Conservation (phyloP, 2,113 vertebrate species). For the Phainopepla nitens region DNA sequence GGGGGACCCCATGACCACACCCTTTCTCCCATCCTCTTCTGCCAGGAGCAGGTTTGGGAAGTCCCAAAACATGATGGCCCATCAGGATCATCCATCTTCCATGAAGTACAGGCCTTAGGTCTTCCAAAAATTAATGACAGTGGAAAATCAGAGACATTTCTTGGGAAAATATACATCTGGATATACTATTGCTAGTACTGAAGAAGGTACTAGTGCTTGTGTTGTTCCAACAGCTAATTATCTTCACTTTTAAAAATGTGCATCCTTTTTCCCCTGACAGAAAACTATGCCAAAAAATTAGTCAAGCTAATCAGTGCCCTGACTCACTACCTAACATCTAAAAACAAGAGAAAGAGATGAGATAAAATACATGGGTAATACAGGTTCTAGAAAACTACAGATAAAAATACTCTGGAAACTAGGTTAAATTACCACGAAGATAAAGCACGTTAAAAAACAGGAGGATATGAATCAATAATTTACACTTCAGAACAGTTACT, state of each 20-base stretch:
- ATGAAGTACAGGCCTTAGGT: fast-evolving
- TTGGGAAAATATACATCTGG: background rate
- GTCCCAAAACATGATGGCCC: background rate
- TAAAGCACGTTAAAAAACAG: constrained; percentile 13
- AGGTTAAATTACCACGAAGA: constrained; percentile 23
- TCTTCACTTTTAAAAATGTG: background rate
- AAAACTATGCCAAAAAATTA: constrained; percentile 22
- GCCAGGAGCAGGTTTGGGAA: background rate
- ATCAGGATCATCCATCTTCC: background rate
- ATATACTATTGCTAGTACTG: background rate
- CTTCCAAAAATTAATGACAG: background rate
- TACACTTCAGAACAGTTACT: constrained; percentile 2
- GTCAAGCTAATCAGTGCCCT: constrained; percentile 21
- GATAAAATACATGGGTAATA: background rate
- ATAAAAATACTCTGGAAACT: constrained; percentile 26
- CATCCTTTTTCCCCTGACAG: background rate
- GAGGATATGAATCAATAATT: constrained; percentile 15
- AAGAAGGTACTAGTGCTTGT: background rate
- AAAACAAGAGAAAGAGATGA: background rate
- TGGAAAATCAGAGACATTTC: background rate
- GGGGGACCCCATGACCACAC: background rate
- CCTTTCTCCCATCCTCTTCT: background rate
- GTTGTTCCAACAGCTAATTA: background rate
- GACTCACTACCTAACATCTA: background rate
- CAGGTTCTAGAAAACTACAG: background rate